Conservation (phyloP, 1,140 invertebrate genomes). For the Drosophila repletoides region DNA sequence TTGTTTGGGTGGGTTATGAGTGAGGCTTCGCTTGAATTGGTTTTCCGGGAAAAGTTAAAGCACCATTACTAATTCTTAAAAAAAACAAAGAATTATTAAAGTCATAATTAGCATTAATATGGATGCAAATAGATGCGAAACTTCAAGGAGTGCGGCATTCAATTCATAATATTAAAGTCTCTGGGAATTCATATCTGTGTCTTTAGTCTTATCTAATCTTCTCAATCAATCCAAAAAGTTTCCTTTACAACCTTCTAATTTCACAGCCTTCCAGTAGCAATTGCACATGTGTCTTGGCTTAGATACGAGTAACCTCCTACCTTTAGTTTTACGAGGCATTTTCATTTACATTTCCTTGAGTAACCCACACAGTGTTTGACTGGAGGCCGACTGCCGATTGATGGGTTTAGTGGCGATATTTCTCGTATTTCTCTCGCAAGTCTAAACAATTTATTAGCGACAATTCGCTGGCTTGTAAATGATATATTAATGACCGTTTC, state of each 20-base stretch:
- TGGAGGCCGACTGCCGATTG: slow-evolving; percentile 15
- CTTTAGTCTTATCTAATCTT: too few species aligned
- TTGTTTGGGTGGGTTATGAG: slow-evolving; percentile 41
- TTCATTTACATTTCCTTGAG: slow-evolving; percentile 17
- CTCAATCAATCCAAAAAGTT: too few species aligned
- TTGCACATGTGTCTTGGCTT: too few species aligned
- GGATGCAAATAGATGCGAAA: too few species aligned
- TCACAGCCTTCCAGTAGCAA: too few species aligned
- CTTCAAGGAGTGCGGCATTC: too few species aligned
- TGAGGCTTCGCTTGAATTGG: background rate
- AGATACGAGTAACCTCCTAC: background rate
- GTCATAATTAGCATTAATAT: too few species aligned
- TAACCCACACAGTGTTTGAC: slow-evolving; percentile 21
- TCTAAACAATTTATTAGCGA: slow-evolving; percentile 72
- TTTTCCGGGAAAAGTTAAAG: slow-evolving; percentile 10
- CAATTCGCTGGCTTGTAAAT: slow-evolving; percentile 76
- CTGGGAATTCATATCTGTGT: too few species aligned
- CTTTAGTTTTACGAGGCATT: slow-evolving; percentile 6
- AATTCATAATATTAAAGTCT: too few species aligned
- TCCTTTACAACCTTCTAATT: too few species aligned
- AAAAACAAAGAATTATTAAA: too few species aligned
- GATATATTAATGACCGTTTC: slow-evolving; percentile 75
- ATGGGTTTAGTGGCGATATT: slow-evolving; percentile 9
- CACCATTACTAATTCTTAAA: too few species aligned
- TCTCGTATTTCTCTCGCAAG: slow-evolving; percentile 29